phyloP scores from a whole-genome alignment of 2,113 vertebrate genomes.

The Mastomys natalensis region DNA sequence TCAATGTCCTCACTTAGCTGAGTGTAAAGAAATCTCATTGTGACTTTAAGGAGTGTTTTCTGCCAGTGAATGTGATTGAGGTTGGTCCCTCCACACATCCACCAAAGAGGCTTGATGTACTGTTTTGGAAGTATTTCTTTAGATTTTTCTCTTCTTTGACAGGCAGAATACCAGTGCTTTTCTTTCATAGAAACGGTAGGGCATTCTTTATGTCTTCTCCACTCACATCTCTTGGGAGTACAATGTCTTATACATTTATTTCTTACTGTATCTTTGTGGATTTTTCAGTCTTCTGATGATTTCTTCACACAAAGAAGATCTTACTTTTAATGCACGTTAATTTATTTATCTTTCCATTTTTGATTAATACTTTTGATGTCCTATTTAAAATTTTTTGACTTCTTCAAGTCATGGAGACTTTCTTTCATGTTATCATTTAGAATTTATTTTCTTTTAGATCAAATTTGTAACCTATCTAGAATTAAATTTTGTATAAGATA shows the following conservation, averaged over 20 bases:
- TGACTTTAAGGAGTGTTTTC: neutral
- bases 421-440: neutral
- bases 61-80: neutral
- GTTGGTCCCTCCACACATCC: neutral
- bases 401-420: neutral
- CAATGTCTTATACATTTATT: neutral
- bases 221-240: neutral
- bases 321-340: neutral
- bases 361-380: slow-evolving; percentile 1
- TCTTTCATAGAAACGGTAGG: neutral
- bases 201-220: neutral
- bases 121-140: neutral
- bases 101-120: neutral
- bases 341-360: slow-evolving; percentile 33
- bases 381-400: neutral
- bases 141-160: neutral
- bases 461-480: neutral
- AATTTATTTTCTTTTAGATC: slow-evolving; percentile 12
- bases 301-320: neutral
- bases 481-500: neutral
- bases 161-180: neutral
- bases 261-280: neutral
- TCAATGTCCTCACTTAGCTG: neutral
- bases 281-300: neutral
- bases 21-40: neutral